A percentile compares a stretch with the other conserved stretches of the same genome.
These are phyloP conservation scores for Ommatoiulus sabulosus DNA, from an alignment of 2,888 invertebrate species.

Conservation along the genomic window DNA sequence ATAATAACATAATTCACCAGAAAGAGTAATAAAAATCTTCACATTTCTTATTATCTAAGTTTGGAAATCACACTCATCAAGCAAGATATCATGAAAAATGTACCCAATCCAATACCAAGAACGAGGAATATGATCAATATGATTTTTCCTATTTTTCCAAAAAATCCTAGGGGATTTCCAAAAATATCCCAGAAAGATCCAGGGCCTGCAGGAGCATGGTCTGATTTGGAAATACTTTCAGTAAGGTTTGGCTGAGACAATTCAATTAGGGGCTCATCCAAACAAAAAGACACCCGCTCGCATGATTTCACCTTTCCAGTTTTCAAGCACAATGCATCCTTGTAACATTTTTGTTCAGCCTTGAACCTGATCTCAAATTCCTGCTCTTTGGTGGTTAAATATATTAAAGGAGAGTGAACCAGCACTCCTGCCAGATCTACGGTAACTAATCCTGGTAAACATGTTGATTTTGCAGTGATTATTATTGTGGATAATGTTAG, in stretches of 20 bases:
- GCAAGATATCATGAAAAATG: too few relatives aligned
- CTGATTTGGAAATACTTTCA: neutral
- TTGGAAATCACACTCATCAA: too few relatives aligned
- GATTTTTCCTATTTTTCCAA: neutral
- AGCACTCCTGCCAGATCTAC: neutral
- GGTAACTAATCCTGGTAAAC: neutral
- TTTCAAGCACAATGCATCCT: neutral
- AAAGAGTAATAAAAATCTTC: too few relatives aligned
- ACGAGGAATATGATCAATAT: too few relatives aligned
- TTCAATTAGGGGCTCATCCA: neutral
- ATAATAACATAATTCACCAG: too few relatives aligned
- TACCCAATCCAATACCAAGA: too few relatives aligned
- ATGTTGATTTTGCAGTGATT: neutral
- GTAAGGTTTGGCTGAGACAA: neutral
- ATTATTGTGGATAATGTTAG: neutral
- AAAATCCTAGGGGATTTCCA: neutral
- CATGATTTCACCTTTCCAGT: neutral
- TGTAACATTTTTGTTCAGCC: neutral
- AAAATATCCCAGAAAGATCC: neutral
- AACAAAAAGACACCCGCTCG: neutral
- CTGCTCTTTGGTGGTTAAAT: neutral
- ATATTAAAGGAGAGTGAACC: neutral
- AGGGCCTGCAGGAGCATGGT: neutral
- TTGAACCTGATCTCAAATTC: neutral
- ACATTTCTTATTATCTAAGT: too few relatives aligned